Evolutionary conservation across 2,797 vertebrate genomes (phyloP).

Genomic region (Acridotheres tristis): DNA sequence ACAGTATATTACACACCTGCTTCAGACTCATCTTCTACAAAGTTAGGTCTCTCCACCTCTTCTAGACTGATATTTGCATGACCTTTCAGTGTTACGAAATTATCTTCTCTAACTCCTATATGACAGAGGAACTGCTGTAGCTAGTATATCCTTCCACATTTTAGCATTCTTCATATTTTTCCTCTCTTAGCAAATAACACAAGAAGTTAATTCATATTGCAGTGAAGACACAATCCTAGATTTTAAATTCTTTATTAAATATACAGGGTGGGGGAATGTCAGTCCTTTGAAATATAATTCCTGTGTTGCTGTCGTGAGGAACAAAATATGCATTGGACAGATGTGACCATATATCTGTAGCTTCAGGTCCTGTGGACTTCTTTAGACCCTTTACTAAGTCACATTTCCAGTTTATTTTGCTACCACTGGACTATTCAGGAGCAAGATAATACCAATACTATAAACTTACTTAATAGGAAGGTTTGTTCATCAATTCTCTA

Average conservation of each 20-base stretch:
- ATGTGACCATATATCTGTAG: neutral
- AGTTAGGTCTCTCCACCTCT: neutral
- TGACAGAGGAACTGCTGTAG: neutral
- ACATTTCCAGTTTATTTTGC: neutral
- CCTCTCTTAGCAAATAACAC: neutral
- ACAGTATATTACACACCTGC: neutral
- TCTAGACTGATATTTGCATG: neutral
- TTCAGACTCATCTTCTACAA: neutral
- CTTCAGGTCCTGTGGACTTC: neutral
- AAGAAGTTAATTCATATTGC: neutral
- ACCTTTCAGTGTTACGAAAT: neutral
- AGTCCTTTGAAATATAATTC: neutral
- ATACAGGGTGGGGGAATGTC: neutral
- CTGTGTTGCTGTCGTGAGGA: neutral
- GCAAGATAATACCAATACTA: neutral
- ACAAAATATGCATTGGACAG: neutral
- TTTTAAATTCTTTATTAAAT: neutral
- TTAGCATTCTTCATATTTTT: neutral
- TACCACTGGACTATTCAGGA: neutral
- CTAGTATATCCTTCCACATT: neutral
- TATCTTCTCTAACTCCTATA: neutral
- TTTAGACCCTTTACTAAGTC: neutral
- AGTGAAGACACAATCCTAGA: neutral
- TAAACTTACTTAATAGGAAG: neutral
- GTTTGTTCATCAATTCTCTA: neutral